phyloP scores from a whole-genome alignment of 2,113 vertebrate species.

The Thunnus thynnus region DNA sequence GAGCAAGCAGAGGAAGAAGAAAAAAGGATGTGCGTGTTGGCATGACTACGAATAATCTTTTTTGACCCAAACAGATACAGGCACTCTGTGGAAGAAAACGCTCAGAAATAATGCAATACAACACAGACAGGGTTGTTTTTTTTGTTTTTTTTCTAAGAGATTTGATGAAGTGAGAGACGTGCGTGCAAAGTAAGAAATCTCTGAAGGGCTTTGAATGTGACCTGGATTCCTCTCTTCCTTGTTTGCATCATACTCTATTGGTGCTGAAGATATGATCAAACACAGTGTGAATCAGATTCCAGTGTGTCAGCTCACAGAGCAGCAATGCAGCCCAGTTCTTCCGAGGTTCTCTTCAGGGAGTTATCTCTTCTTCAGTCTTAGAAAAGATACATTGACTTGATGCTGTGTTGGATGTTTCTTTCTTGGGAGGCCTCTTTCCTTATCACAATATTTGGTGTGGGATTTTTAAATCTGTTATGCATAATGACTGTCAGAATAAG shows the following conservation, averaged over 20 bases:
- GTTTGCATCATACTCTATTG: conserved; percentile 69
- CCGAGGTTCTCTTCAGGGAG: conserved; percentile 45
- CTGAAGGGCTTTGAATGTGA: conserved; percentile 63
- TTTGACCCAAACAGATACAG: conserved; percentile 24
- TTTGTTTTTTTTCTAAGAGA: background rate
- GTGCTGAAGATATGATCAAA: conserved; percentile 74
- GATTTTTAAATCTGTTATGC: conserved; percentile 15
- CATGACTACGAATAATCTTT: conserved; percentile 39
- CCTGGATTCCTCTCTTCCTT: conserved; percentile 74
- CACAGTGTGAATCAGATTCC: conserved; percentile 60
- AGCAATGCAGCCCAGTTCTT: conserved; percentile 32
- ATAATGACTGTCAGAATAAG: conserved; percentile 1
- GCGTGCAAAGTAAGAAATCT: conserved; percentile 59
- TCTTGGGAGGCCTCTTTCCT: conserved; percentile 19
- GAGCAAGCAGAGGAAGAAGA: conserved; percentile 17
- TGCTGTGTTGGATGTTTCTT: conserved; percentile 49
- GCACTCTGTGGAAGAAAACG: conserved; percentile 1
- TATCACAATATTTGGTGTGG: conserved; percentile 40
- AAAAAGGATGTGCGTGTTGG: conserved; percentile 36
- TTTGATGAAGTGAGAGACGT: conserved; percentile 50
- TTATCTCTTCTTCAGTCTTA: conserved; percentile 45
- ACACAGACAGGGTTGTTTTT: conserved; percentile 23
- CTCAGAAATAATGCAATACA: conserved; percentile 58
- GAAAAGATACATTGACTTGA: conserved; percentile 45
- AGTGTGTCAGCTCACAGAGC: conserved; percentile 61